Base-by-base conservation (phyloP, 2,113 vertebrate species). In the Corythoichthys haematopterus region DNA sequence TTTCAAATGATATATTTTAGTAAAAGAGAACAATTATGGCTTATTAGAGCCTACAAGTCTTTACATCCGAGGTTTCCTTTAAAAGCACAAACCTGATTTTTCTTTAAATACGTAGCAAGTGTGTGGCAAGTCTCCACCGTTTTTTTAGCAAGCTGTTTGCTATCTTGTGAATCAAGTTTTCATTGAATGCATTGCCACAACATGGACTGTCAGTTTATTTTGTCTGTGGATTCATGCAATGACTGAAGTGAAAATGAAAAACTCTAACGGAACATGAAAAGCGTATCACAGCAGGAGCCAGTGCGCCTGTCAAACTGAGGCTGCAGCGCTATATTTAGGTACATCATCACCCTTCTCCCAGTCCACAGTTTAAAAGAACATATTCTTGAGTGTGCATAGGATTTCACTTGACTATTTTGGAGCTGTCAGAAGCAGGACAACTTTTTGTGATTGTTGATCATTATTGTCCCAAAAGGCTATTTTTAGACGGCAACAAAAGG, bases 341-440 rank as follows among this genome's bases (percentile, higher is more conserved):
- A 40, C 51, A 58, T 62, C 28, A 33, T 50, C 53, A 64, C n/a
- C 13, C 43, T 51, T 48, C n/a, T 64, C 9, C 33, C 15, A 12
- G 37, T 64, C 46, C 43, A 50, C 6, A 2, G 40, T 65, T 71
- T 1, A 47, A 64, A 74, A 69, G 35, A 67, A 59, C 64, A 51
- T 69, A 55, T 60, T 63, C 71, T 65, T 16, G 48, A 70, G 38
- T 28, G 20, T 37, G 68, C 56, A 61, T 63, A 60, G 33, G 58
- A 45, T 48, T 69, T 61, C 67, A 78, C 65, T 71, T 71, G 52
- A 67, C 71, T 74, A 72, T 76, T 68, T 40, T 71, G 72, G 71
- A 69, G 38, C 33, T 78, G 53, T 47, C 3, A 1, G 43, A 55
- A 46, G 57, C 62, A 58, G 12, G 16, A 53, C 51, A 40, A 11